Evolutionary conservation across 1,140 invertebrate species (phyloP).

Genomic region (Elysia chlorotica): DNA sequence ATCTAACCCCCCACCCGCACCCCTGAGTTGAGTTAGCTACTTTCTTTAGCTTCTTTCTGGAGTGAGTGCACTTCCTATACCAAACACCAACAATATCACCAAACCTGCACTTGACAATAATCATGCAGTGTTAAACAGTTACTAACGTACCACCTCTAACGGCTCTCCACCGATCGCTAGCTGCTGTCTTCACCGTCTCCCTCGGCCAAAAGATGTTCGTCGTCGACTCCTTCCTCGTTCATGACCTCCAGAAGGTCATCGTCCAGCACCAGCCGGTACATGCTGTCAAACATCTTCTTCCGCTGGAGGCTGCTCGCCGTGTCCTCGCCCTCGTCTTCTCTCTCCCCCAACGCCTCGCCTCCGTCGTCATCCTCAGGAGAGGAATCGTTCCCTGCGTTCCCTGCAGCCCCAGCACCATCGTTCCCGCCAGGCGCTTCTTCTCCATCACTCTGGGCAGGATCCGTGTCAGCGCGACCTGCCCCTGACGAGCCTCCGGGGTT

Average conservation of each 20-base stretch:
- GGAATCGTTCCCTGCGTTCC: not conserved
- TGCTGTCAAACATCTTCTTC: conserved; percentile 21
- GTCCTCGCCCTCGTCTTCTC: not conserved
- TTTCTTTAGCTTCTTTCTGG: too few relatives aligned
- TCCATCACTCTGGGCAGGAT: not conserved
- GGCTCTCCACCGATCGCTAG: too few relatives aligned
- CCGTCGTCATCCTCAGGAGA: not conserved
- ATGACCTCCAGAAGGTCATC: conserved; percentile 14
- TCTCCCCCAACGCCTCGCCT: not conserved
- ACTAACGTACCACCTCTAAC: too few relatives aligned
- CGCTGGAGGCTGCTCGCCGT: conserved; percentile 12
- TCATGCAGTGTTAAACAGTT: too few relatives aligned
- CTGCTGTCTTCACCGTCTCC: too few relatives aligned
- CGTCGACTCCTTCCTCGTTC: conserved; percentile 12
- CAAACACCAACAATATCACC: too few relatives aligned
- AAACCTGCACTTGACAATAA: too few relatives aligned
- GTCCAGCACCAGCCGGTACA: conserved; percentile 19
- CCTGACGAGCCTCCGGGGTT: not conserved
- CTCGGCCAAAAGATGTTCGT: too few relatives aligned
- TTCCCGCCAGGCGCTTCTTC: not conserved
- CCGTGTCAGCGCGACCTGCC: not conserved
- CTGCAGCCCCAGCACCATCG: conserved; percentile 12
- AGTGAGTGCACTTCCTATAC: too few relatives aligned
- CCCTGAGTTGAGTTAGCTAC: too few relatives aligned
- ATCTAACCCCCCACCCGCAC: too few relatives aligned